Percentiles rank a stretch among this genome's conserved stretches.
Conservation (phyloP, 2,888 invertebrate species). For the Kuschelorhynchus macadamiae region DNA sequence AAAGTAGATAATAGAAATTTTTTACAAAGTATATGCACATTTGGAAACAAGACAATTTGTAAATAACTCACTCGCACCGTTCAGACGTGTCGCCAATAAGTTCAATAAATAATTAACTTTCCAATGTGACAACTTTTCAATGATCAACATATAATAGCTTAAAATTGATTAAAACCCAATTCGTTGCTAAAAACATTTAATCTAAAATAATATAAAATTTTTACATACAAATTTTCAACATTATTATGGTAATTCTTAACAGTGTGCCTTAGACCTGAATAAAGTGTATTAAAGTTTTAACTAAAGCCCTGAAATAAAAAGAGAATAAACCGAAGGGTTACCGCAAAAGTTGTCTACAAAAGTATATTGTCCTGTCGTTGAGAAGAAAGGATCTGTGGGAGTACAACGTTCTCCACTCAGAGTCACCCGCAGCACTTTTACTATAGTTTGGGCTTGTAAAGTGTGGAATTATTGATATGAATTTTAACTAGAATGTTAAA, state of each 20-base stretch:
- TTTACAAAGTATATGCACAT: too few species aligned
- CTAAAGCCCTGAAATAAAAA: conserved; percentile 42
- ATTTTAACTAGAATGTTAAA: too few species aligned
- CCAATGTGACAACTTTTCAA: too few species aligned
- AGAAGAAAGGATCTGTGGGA: conserved; percentile 56
- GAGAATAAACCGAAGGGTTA: conserved; percentile 39
- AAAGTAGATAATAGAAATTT: too few species aligned
- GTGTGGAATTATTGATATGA: not conserved
- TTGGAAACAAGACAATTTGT: too few species aligned
- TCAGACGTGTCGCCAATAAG: too few species aligned
- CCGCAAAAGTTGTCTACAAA: conserved; percentile 62
- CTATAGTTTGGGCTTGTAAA: conserved; percentile 9
- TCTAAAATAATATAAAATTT: not conserved
- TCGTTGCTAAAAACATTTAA: not conserved
- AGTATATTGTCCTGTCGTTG: conserved; percentile 68
- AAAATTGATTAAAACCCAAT: not conserved
- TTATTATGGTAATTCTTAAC: conserved; percentile 36
- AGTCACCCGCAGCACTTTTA: conserved; percentile 54
- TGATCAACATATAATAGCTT: too few species aligned
- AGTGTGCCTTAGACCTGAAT: conserved; percentile 37
- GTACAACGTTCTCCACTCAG: conserved; percentile 65
- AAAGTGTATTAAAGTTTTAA: conserved; percentile 41
- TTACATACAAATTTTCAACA: not conserved
- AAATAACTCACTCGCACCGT: too few species aligned
- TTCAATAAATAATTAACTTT: too few species aligned